Conservation (phyloP, 2,888 invertebrate genomes). For the Cynaeus angustus region DNA sequence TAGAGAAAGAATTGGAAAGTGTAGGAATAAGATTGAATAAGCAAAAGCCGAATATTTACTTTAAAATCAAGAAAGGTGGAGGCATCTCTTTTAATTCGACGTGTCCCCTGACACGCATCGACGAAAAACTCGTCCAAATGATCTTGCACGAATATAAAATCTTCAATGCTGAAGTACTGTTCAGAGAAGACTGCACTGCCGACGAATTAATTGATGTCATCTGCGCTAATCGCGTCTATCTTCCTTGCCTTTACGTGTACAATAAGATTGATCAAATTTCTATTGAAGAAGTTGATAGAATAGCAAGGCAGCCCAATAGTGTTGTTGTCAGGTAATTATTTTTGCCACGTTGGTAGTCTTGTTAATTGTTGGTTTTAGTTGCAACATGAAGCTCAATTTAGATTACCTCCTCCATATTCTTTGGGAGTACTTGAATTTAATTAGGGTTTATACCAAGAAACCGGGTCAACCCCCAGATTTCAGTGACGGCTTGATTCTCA, state of each 20-base stretch:
- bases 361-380: slow-evolving; percentile 77
- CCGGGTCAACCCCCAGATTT: slow-evolving; percentile 98
- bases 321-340: slow-evolving; percentile 89
- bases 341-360: slow-evolving; percentile 22
- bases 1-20: slow-evolving; percentile 96
- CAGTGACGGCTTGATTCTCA: slow-evolving; percentile 93
- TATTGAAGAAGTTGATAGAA: slow-evolving; percentile 97
- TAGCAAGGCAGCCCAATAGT: slow-evolving; percentile 90
- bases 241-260: slow-evolving; percentile 98
- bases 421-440: slow-evolving; percentile 95
- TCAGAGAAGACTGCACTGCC: slow-evolving; percentile 95
- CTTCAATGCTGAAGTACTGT: slow-evolving; percentile 95
- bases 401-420: slow-evolving; percentile 93
- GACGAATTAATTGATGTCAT: slow-evolving; percentile 99
- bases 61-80: slow-evolving; percentile 97
- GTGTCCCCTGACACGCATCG: slow-evolving; percentile 91
- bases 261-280: slow-evolving; percentile 99
- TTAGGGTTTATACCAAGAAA: slow-evolving; percentile 98
- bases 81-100: slow-evolving; percentile 98
- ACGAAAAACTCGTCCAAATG: slow-evolving; percentile 98
- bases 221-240: slow-evolving; percentile 94
- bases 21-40: slow-evolving; percentile 98
- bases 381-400: slow-evolving; percentile 98
- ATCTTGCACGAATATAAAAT: slow-evolving; percentile 99
- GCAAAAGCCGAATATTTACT: slow-evolving; percentile 97